A percentile compares a stretch with the other conserved stretches of the same genome.
phyloP scores from a whole-genome alignment of 1,140 invertebrate species.

The Sarcophaga bullata region DNA sequence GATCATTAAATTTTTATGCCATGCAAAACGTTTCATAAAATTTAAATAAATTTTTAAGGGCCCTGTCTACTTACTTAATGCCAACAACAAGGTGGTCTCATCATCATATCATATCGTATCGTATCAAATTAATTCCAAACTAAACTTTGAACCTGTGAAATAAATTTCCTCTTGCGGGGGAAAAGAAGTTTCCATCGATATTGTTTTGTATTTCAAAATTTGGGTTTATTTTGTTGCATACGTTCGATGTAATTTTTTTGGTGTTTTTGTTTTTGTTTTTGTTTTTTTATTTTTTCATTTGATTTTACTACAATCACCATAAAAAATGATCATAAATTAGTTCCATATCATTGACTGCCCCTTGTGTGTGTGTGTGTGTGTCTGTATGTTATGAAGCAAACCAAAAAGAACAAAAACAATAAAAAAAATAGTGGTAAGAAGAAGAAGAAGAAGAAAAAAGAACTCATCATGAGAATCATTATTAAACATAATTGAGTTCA shows the following conservation, averaged over 20 bases:
- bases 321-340: constrained; percentile 50
- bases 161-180: not conserved
- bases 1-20: not conserved
- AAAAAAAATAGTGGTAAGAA: not conserved
- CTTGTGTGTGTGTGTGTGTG: too few relatives aligned
- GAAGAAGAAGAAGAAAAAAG: not conserved
- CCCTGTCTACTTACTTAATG: too few relatives aligned
- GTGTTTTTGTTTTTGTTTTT: too few relatives aligned
- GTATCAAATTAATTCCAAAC: not conserved
- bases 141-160: constrained; percentile 7
- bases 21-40: constrained; percentile 5
- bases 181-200: constrained; percentile 56
- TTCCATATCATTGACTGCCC: constrained; percentile 55
- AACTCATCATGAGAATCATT: not conserved
- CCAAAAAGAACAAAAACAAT: not conserved
- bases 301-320: not conserved
- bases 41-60: not conserved
- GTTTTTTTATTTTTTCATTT: too few relatives aligned
- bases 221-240: too few relatives aligned
- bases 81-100: too few relatives aligned
- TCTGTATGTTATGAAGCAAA: constrained; percentile 6
- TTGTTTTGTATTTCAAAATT: constrained; percentile 13
- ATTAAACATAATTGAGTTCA: constrained; percentile 14
- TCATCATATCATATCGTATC: not conserved
- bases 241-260: too few relatives aligned